Evolutionary conservation across 2,888 invertebrate species (phyloP).

Genomic region (Tipula vernalis): DNA sequence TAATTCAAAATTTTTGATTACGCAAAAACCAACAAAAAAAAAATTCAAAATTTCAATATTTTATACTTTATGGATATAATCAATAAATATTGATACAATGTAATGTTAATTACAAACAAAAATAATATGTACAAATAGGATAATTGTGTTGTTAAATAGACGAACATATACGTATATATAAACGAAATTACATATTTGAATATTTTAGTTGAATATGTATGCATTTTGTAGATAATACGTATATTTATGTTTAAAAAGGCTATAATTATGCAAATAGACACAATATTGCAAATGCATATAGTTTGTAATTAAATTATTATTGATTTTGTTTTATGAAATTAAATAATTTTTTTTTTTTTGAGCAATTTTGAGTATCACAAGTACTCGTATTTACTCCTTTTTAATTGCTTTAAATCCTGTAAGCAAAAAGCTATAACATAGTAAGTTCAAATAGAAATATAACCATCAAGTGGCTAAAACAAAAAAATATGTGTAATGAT

Average conservation of each 20-base stretch:
- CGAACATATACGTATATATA: not conserved
- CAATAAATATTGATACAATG: not conserved
- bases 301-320: not conserved
- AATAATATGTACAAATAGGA: not conserved
- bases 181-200: not conserved
- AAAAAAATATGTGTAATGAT: too few relatives aligned
- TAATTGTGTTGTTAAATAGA: not conserved
- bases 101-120: not conserved
- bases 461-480: too few relatives aligned
- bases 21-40: not conserved
- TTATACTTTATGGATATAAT: not conserved
- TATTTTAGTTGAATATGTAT: not conserved
- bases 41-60: not conserved
- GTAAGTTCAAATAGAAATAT: too few relatives aligned
- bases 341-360: too few relatives aligned
- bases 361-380: too few relatives aligned
- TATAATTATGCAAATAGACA: not conserved
- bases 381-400: too few relatives aligned
- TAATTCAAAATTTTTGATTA: not conserved
- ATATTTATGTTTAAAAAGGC: not conserved
- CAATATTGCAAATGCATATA: not conserved
- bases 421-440: too few relatives aligned
- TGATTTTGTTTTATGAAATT: not conserved
- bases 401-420: too few relatives aligned
- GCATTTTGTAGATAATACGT: not conserved